Evolutionary conservation across 2,797 vertebrate species (phyloP), one percentile per base, ranked within the genome.

Genomic region (Poecilia wingei): DNA sequence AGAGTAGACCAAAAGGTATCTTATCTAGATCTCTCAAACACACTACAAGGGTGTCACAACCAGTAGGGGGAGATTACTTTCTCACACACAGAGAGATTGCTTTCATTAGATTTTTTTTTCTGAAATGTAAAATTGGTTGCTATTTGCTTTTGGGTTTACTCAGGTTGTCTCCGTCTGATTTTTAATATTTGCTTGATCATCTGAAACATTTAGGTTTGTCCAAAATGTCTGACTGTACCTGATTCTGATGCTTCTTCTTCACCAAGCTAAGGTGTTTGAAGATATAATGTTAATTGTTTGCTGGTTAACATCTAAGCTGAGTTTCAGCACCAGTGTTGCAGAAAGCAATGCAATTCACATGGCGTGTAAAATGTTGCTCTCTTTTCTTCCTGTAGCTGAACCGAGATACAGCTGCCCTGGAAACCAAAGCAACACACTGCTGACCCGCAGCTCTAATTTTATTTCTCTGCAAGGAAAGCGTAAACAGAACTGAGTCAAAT

Each of bases 341-440:
- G 47, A 33, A 41, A 22, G 1, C 41, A 14, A n/a, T 28, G 25
- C 25, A 13, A 28, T 28, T 69, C 1, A 3, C 64, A 46, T 72
- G 66, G 3, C 28, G 59, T 78, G 74, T 39, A 77, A 73, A 80
- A 28, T 51, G 33, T 61, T 88, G 78, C 72, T 84, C 79, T 88
- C 55, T 72, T 90, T 84, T 81, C 75, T 72, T 70, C 82, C 74
- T 85, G n/a, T 85, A 76, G 83, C 79, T 88, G 74, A 85, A 53
- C 41, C 18, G 51, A 80, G 66, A 71, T 51, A 75, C 74, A 68
- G 66, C 77, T 1, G 55, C 61, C 61, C 82, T 82, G 79, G 82
- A 79, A 84, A 75, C 77, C n/a, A 77, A 83, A 86, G 61, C 79
- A 43, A 79, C 61, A 71, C 4, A 31, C 69, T 80, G 53, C 78